Base-by-base conservation (phyloP, 53 echinoderm and acorn worm species). In the Hippasteria phrygiana region DNA sequence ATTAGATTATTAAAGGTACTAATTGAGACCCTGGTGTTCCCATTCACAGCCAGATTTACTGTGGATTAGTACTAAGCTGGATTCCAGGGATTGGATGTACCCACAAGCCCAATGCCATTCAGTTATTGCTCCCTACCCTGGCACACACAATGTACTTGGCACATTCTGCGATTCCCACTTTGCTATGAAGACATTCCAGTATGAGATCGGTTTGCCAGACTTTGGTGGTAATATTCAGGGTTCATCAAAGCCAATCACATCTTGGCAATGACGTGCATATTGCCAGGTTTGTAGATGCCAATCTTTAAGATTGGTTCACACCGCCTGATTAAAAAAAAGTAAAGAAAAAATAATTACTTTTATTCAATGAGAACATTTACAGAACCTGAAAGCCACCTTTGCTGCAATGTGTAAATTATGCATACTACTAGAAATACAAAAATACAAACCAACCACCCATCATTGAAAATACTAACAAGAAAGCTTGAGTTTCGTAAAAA, bases 11-110 rank as follows among this genome's bases (percentile, higher is more conserved):
- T 27, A 43, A 29, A 62, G 45, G 38, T 16, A 62, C 78, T 77
- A 77, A 77, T 77, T 77, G 78, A 77, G 55, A 29, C 13, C 42
- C 80, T 80, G 80, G 80, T 80, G 80, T 39, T 18, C 20, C 80
- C 55, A 62, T 63, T 80, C 62, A 63, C 22, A 1, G 32, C 20
- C 9, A 10, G 62, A 43, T 22, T 63, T 62, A 41, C 13, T 39
- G 16, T 62, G 80, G 43, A 62, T 80, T 42, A 41, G 43, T 47
- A n/a, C 3, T 47, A 74, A 74, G 45, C 74, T 74, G 47, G 74
- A 74, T 74, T 74, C 26, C 46, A 45, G 72, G n/a, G 41, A 71
- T 39, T 46, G 46, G 28, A 11, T 5, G 2, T 31, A 33, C 59
- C 9, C 28, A 32, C n/a, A 31, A 65, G 10, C 54, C 54, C 54